Percentiles rank a stretch among this genome's conserved stretches.
Conservation (phyloP, 2,113 vertebrate genomes). For the Anguilla rostrata region DNA sequence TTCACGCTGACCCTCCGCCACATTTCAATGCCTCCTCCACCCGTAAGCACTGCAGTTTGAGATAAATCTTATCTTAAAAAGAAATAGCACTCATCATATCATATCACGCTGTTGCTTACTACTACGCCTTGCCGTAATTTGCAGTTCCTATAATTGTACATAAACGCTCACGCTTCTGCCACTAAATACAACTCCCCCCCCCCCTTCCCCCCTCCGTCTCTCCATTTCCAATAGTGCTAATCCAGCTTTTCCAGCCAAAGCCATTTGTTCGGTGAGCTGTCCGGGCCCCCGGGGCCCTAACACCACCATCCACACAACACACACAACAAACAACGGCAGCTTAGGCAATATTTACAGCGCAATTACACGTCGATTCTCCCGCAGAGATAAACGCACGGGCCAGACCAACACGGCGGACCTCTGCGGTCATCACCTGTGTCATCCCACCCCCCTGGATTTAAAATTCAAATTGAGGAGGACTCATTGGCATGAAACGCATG, state of each 20-base stretch:
- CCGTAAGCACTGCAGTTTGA: no score
- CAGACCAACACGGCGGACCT: slow-evolving; percentile 24
- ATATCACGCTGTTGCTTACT: no score
- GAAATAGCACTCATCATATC: no score
- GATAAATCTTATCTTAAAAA: no score
- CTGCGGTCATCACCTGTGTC: slow-evolving; percentile 40
- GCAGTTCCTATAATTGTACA: no score
- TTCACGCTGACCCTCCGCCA: background rate
- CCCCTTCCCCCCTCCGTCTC: background rate
- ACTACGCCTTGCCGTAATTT: no score
- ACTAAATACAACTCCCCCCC: no score
- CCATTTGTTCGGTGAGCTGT: slow-evolving; percentile 17
- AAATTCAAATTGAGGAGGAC: slow-evolving; percentile 45
- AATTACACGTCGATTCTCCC: slow-evolving; percentile 54
- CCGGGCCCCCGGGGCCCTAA: slow-evolving; percentile 33
- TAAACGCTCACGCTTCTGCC: no score
- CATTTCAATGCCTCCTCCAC: background rate
- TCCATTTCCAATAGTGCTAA: slow-evolving; percentile 4
- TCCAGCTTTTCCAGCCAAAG: background rate
- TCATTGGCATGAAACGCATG: slow-evolving; percentile 58
- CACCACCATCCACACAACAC: slow-evolving; percentile 41
- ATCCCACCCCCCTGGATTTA: slow-evolving; percentile 27
- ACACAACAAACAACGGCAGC: slow-evolving; percentile 45
- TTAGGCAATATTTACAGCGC: slow-evolving; percentile 67
- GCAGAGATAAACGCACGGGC: slow-evolving; percentile 51